Base-by-base conservation (phyloP, 1,140 invertebrate species). In the Eufriesea mexicana region DNA sequence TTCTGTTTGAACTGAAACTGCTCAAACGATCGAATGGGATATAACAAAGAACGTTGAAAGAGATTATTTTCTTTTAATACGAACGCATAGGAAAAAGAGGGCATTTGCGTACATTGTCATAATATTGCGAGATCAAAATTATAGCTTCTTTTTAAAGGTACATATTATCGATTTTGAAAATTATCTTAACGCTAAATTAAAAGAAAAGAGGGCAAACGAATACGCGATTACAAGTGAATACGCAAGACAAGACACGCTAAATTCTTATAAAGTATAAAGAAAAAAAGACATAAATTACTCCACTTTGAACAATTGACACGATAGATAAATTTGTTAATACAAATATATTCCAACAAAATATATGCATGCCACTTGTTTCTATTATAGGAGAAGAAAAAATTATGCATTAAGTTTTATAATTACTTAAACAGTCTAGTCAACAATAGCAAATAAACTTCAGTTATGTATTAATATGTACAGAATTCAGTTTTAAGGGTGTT, bases 21-120 rank as follows among this genome's bases (percentile, higher is more conserved):
- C 42, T 66, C 23, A 18, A 35, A 74, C 5, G 20, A 4, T 45
- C 20, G 59, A 66, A 25, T 28, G 55, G 42, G n/a, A 23, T 25
- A 75, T n/a, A 12, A 28, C 18, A 5, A 55, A 64, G 10, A 20
- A 74, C 20, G 42, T 80, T 25, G 51, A 55, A 62, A 28, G 35
- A n/a, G 49, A 20, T 16, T 45, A 35, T 47, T 51, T 51, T 51
- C 28, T 8, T 55, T 55, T 47, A 28, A 35, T 51, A 49, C 28
- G 47, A 51, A 51, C 28, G 47, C 47, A 25, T 4, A 51, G 66
- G 35, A 61, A 51, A 25, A 73, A 23, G 68, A 87, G 87, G 87
- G 74, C 87, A 88, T 88, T 81, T 89, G 87, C 86, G 84, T 86
- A 86, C 82, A 89, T 80, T 73, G 72, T 84, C 79, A 70, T 64